Evolutionary conservation across 1,140 invertebrate species (phyloP), one percentile per base, ranked within the genome.

Genomic region (Trachelipus rathkii): DNA sequence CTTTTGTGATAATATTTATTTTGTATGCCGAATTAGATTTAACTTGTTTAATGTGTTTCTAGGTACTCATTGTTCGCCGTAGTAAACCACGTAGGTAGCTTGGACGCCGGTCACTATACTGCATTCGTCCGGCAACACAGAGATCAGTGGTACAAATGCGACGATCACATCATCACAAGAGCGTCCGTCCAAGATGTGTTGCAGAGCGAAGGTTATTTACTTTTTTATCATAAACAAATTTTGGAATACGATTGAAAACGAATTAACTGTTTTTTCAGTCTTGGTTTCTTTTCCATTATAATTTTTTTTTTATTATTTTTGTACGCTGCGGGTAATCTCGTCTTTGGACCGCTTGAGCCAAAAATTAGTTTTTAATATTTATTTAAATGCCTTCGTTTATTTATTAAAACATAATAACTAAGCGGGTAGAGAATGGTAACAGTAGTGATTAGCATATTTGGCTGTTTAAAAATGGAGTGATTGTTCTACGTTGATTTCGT

Each of bases 111-210:
- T 0, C 97, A 99, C 87, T 99, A 98, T 83, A 96, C 94, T 6
- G 93, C 95, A 6, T 99, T 92, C 84, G 92, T 99, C 78, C 87
- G 95, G 33, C 95, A 97, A 84, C 92, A 94, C 84, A 90, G 92
- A 79, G 91, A 95, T 83, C 91, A 91, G 83, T 99, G 97, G 97
- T 98, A 94, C 84, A 95, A 96, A 84, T 99, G 97, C 87, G 95
- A 98, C 85, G 97, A 99, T 86, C 92, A 96, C 85, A 88, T 94
- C 82, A 96, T 99, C 74, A 95, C 92, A 0, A 89, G 90, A 82
- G 95, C 94, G 11, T 91, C 90, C 82, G 87, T 96, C 24, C 89
- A 92, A 77, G 93, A 98, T 82, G 96, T 99, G 68, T 87, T 99
- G 21, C 91, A 92, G 81, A 97, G 95, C 84, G 96, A 98, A 89